Conservation (phyloP, 2,888 invertebrate species). For the Elegia similella region DNA sequence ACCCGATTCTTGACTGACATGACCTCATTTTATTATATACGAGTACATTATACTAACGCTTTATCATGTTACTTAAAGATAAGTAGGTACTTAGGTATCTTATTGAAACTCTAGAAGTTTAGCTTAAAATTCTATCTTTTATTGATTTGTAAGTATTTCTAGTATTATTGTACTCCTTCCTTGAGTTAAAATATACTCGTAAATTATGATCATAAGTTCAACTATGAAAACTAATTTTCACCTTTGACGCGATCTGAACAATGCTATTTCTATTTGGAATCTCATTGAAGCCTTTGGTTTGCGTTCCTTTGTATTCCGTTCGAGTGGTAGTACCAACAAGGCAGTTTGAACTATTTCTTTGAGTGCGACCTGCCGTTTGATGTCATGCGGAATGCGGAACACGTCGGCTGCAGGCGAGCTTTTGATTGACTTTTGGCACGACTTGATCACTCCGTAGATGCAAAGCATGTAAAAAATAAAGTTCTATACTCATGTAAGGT, state of each 20-base stretch:
- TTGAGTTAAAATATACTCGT: too few relatives aligned
- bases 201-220: too few relatives aligned
- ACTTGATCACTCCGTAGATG: not conserved
- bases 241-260: not conserved
- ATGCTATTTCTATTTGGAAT: not conserved
- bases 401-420: not conserved
- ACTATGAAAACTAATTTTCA: too few relatives aligned
- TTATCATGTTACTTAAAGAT: too few relatives aligned
- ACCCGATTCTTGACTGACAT: too few relatives aligned
- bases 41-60: too few relatives aligned
- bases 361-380: constrained; percentile 7
- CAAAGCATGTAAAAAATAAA: not conserved
- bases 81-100: too few relatives aligned
- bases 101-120: too few relatives aligned
- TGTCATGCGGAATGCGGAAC: constrained; percentile 5
- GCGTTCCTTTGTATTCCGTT: not conserved
- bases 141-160: too few relatives aligned
- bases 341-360: constrained; percentile 15
- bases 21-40: too few relatives aligned
- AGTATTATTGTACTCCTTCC: too few relatives aligned
- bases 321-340: constrained; percentile 16
- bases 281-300: not conserved
- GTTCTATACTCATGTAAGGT: not conserved
- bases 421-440: not conserved
- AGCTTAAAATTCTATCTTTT: too few relatives aligned